phyloP scores from a whole-genome alignment of 2,888 invertebrate genomes.

The Epirrhoe tristata region DNA sequence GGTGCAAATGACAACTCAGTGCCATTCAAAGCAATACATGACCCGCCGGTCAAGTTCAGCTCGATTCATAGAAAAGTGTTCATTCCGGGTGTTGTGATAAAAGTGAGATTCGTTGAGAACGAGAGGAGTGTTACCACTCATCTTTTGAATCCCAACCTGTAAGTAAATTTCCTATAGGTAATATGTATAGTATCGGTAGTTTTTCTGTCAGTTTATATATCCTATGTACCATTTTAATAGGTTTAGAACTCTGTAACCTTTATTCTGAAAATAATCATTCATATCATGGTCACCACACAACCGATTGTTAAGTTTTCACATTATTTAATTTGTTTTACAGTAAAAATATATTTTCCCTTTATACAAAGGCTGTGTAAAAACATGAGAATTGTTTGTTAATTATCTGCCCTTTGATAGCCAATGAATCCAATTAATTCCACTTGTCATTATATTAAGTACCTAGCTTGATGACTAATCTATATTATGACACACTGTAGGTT shows the following conservation, averaged over 20 bases:
- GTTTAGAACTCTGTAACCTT: no score
- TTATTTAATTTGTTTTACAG: no score
- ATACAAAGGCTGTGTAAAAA: no score
- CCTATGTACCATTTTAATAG: no score
- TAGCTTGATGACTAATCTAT: constrained; percentile 5
- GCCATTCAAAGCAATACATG: constrained; percentile 88
- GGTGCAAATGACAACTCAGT: constrained; percentile 67
- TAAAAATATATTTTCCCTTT: no score
- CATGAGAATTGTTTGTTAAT: background rate
- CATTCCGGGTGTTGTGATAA: constrained; percentile 91
- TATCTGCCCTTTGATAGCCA: background rate
- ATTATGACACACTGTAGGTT: background rate
- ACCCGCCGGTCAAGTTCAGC: constrained; percentile 89
- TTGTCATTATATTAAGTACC: background rate
- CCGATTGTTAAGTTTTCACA: no score
- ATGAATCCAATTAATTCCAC: background rate
- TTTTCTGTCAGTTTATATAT: no score
- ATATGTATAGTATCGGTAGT: no score
- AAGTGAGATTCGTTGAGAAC: constrained; percentile 90
- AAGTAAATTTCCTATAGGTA: constrained; percentile 62
- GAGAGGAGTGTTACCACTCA: constrained; percentile 94
- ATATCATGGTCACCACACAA: no score
- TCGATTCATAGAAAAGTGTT: constrained; percentile 91
- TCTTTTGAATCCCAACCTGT: constrained; percentile 95
- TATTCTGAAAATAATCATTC: no score